Conservation (phyloP, 2,888 invertebrate species). For the Leistus spinibarbis region DNA sequence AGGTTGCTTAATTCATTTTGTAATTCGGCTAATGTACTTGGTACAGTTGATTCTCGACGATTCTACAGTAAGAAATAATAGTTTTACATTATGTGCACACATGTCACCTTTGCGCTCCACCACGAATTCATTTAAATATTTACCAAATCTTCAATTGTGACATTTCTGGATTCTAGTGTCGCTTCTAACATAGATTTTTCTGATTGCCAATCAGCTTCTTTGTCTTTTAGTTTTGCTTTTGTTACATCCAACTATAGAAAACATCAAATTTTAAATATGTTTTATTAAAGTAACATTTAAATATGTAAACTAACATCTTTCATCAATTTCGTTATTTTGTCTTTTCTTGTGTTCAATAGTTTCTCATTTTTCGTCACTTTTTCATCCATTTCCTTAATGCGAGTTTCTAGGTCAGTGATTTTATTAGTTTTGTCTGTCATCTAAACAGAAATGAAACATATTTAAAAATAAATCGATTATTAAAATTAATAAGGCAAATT, state of each 20-base stretch:
- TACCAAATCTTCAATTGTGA: conserved; percentile 69
- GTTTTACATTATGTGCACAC: not conserved
- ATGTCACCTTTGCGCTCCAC: not conserved
- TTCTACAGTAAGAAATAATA: conserved; percentile 20
- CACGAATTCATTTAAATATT: conserved; percentile 33
- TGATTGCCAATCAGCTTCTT: conserved; percentile 59
- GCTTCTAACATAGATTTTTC: conserved; percentile 67
- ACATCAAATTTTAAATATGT: conserved; percentile 28
- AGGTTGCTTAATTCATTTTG: conserved; percentile 48
- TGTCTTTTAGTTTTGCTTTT: conserved; percentile 48
- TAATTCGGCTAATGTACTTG: conserved; percentile 11
- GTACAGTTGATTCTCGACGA: conserved; percentile 12
- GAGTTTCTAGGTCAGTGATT: conserved; percentile 68
- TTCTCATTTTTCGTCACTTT: conserved; percentile 67
- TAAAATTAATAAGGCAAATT: no score
- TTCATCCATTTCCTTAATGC: conserved; percentile 71
- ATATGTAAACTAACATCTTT: conserved; percentile 61
- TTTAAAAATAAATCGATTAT: not conserved
- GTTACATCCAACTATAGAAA: conserved; percentile 52
- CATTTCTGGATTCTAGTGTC: conserved; percentile 64
- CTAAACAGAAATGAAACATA: conserved; percentile 53
- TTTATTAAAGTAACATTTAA: conserved; percentile 42
- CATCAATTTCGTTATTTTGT: conserved; percentile 65
- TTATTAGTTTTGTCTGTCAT: conserved; percentile 68
- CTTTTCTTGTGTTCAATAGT: conserved; percentile 62